Base-by-base conservation (phyloP, 2,113 vertebrate genomes). In the Neofelis nebulosa region DNA sequence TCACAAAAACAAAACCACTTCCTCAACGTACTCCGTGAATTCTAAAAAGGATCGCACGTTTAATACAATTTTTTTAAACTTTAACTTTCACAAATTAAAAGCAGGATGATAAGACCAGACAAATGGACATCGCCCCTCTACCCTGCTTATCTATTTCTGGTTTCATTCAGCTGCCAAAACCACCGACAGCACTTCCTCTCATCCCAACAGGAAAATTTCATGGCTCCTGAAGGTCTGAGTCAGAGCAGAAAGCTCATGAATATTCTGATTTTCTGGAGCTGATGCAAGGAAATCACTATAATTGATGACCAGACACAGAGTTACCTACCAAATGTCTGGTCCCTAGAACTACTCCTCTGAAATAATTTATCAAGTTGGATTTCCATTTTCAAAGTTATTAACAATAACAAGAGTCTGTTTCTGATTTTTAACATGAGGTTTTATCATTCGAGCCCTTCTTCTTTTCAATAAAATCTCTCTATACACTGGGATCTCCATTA, bases 251-350 rank as follows among this genome's bases (percentile, higher is more conserved):
- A 36, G 45, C 91, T 85, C 93, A 95, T 89, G 86, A 89, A 97
- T 90, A 97, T 92, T 97, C 93, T 80, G 31, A 94, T 88, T 92
- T 91, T 94, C 48, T 86, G 93, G 57, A 63, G 71, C n/a, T 2
- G 14, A 92, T 12, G 36, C 88, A 84, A 88, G 33, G 48, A 95
- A 95, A 97, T 94, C 80, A 66, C 33, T 5, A 1, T 79, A 93
- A 94, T 21, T 57, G 88, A 94, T 93, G 93, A 78, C 41, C 71
- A 89, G 83, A 29, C 82, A 68, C 33, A 76, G 5, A 33, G 8
- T 61, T 55, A 68, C 41, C 95, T 93, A 74, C 41, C 55, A 6
- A 11, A 16, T 1, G n/a, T 65, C 86, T 91, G 61, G 29, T 38
- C 61, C 68, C 57, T 57, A 12, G 23, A 92, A 63, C 25, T 9